Conservation (phyloP, 92 coral and sea anemone genomes). For the Porites lobata region DNA sequence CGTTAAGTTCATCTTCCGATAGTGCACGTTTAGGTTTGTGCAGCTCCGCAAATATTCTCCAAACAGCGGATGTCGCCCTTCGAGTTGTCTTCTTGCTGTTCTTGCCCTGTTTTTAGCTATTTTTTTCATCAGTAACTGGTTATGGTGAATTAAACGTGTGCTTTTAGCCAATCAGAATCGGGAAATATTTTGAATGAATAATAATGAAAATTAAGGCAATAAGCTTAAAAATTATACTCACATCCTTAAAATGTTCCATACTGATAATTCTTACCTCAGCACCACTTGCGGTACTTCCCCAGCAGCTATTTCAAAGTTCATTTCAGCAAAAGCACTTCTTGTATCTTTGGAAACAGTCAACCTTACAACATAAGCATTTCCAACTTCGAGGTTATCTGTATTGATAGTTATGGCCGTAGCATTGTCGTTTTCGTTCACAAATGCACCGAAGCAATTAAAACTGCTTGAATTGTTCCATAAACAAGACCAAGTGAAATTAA, state of each 20-base stretch:
- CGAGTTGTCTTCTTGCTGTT: no score
- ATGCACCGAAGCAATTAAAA: conserved; percentile 6
- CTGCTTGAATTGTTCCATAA: neutral
- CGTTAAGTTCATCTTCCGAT: no score
- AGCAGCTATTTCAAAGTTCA: conserved; percentile 7
- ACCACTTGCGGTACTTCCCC: conserved; percentile 27
- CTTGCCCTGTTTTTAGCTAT: no score
- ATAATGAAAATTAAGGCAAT: no score
- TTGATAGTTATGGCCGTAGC: neutral
- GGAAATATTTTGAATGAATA: no score
- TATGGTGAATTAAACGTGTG: no score
- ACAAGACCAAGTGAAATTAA: conserved; percentile 66
- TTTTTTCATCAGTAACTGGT: no score
- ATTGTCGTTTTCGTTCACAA: neutral
- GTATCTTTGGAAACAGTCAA: conserved; percentile 27
- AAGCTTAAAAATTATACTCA: no score
- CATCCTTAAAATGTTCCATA: neutral
- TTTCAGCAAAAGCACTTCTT: conserved; percentile 8
- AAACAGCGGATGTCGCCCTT: no score
- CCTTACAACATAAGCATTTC: neutral
- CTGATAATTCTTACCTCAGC: neutral
- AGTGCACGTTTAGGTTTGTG: no score
- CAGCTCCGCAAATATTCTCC: no score
- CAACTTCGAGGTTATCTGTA: neutral
- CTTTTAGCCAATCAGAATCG: no score